Evolutionary conservation across 2,797 vertebrate species (phyloP), one percentile per base, ranked within the genome.

Genomic region (Crenichthys baileyi): DNA sequence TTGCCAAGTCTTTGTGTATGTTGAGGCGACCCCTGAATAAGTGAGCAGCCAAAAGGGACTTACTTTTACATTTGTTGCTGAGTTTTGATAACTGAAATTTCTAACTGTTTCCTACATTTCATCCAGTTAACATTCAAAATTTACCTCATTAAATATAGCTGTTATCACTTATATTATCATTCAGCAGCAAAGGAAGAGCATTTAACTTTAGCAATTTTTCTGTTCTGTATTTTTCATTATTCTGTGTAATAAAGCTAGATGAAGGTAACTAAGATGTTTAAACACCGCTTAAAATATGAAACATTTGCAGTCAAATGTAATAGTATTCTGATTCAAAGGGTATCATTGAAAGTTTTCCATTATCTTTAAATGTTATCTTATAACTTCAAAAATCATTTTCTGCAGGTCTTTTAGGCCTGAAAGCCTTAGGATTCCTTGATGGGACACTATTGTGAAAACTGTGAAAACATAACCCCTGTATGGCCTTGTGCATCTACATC

Each of bases 351-450:
- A 13, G 11, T 60, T 4, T 12, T 58, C 24, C 24, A 53, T 53
- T 3, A 1, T 20, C 4, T 20, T 5, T 67, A 70, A 63, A 61
- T 55, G 20, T 63, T 76, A 24, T 72, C 22, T 70, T 16, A 31
- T 75, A 9, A 24, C 50, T 36, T 41, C 24, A 39, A 20, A 26
- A 63, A 73, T 74, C 41, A 11, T 80, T 84, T 79, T 55, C 82
- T 87, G 44, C 88, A 95, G 94, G 65, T 90, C 90, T 75, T 93
- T 88, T 79, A 91, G 72, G 82, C 18, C 1, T 87, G 86, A 93
- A 16, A 31, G 3, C 77, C 20, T 79, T 76, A 76, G 73, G 53
- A 79, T 56, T 13, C 60, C 70, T 51, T 31, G 76, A 77, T 26
- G 39, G 76, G 79, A 20, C 46, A 72, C 4, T 20, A 29, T 73